These are phyloP conservation scores for Trimorus sp. DNA, from an alignment of 2,888 invertebrate species.

Conservation along the genomic window DNA sequence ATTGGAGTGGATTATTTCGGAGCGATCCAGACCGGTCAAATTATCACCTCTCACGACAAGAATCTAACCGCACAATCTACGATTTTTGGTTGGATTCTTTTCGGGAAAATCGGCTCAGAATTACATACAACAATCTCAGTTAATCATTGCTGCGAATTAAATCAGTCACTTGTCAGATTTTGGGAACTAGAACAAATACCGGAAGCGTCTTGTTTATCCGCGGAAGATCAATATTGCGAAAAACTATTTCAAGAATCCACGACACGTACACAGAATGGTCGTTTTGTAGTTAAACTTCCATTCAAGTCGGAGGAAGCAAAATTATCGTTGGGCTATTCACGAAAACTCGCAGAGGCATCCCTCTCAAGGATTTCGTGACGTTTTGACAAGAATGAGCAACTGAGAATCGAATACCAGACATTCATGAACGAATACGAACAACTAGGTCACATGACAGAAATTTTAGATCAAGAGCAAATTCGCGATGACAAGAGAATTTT, in stretches of 20 bases:
- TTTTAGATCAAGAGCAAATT: neutral
- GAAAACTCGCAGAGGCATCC: slow-evolving; percentile 3
- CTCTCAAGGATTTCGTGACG: neutral
- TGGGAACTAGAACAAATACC: slow-evolving; percentile 1
- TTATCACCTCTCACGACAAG: neutral
- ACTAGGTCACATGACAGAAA: slow-evolving; percentile 2
- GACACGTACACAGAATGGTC: neutral
- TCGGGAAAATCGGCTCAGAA: neutral
- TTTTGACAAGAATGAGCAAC: neutral
- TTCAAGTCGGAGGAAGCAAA: neutral
- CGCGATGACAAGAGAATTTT: neutral
- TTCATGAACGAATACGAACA: neutral
- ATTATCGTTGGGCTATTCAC: neutral
- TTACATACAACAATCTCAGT: neutral
- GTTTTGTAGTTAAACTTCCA: neutral
- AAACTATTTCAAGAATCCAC: neutral
- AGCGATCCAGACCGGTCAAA: neutral
- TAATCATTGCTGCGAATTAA: slow-evolving; percentile 3
- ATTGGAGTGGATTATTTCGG: neutral
- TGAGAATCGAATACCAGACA: neutral
- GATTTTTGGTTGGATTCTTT: slow-evolving; percentile 11
- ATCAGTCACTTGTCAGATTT: neutral
- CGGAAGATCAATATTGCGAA: neutral
- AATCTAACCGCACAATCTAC: slow-evolving; percentile 4
- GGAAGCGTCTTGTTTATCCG: neutral